These are phyloP conservation scores for Musca vetustissima DNA, from an alignment of 1,140 invertebrate genomes.

Conservation along the genomic window DNA sequence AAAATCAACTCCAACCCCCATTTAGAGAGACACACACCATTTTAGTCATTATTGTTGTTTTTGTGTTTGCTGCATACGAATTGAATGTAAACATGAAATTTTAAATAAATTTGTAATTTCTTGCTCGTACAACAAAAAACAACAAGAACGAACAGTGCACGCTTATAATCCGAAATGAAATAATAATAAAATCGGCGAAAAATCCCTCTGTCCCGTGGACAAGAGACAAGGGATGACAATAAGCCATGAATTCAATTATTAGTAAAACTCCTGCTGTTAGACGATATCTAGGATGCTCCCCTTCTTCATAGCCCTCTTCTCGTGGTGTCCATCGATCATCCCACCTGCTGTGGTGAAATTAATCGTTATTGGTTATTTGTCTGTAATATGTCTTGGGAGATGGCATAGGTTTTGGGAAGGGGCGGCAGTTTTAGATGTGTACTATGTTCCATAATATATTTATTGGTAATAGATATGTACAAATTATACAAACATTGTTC, in stretches of 20 bases:
- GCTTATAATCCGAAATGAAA: neutral
- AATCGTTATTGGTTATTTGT: slow-evolving; percentile 24
- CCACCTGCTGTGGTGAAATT: slow-evolving; percentile 9
- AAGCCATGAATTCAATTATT: slow-evolving; percentile 1
- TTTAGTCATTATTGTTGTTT: neutral
- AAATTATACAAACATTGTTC: slow-evolving; percentile 5
- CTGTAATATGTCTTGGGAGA: neutral
- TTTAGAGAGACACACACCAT: too few species aligned
- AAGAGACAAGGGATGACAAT: neutral
- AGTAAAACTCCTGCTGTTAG: slow-evolving; percentile 3
- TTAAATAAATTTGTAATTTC: slow-evolving; percentile 12
- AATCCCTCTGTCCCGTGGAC: neutral
- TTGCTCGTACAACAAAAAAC: neutral
- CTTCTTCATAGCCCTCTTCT: neutral
- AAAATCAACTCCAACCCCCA: neutral
- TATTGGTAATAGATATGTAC: neutral
- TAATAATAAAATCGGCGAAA: too few species aligned
- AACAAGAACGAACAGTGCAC: too few species aligned
- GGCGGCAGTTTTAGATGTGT: too few species aligned
- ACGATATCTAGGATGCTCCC: too few species aligned
- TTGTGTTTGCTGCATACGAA: neutral
- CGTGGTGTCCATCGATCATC: neutral
- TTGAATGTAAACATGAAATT: neutral
- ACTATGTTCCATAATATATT: neutral
- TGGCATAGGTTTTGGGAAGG: neutral